Percentiles rank a stretch among this genome's conserved stretches.
phyloP scores from a whole-genome alignment of 1,140 invertebrate genomes.

The Camponotus pennsylvanicus region DNA sequence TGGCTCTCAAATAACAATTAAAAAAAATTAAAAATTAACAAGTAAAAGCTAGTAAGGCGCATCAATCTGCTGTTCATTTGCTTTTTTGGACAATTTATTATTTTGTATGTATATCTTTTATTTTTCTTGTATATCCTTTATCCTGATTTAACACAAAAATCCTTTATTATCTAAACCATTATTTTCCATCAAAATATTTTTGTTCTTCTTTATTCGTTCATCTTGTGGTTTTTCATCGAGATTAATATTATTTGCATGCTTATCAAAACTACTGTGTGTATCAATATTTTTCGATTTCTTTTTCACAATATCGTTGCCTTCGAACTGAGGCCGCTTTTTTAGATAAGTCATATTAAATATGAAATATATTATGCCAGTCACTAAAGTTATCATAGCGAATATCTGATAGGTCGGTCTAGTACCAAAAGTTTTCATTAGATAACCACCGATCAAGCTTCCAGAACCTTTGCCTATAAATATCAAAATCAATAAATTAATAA shows the following conservation, averaged over 20 bases:
- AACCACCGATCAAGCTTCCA: conserved; percentile 92
- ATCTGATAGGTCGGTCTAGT: conserved; percentile 91
- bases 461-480: conserved; percentile 90
- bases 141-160: background rate
- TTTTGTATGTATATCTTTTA: background rate
- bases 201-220: conserved; percentile 27
- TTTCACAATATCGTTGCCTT: conserved; percentile 87
- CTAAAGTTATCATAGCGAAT: conserved; percentile 88
- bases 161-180: conserved; percentile 48
- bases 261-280: conserved; percentile 72
- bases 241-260: conserved; percentile 44
- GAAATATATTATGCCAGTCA: conserved; percentile 90
- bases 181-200: conserved; percentile 23
- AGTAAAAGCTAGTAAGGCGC: conserved; percentile 38
- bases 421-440: conserved; percentile 91
- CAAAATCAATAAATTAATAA: conserved; percentile 3
- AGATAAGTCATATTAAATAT: conserved; percentile 90
- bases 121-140: no score
- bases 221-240: conserved; percentile 49
- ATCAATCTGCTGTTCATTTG: conserved; percentile 58
- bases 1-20: no score
- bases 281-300: conserved; percentile 83
- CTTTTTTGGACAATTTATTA: conserved; percentile 13
- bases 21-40: no score
- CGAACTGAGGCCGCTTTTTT: conserved; percentile 85